Conservation (phyloP, 2,888 invertebrate species). For the Linnaemya vulpina region DNA sequence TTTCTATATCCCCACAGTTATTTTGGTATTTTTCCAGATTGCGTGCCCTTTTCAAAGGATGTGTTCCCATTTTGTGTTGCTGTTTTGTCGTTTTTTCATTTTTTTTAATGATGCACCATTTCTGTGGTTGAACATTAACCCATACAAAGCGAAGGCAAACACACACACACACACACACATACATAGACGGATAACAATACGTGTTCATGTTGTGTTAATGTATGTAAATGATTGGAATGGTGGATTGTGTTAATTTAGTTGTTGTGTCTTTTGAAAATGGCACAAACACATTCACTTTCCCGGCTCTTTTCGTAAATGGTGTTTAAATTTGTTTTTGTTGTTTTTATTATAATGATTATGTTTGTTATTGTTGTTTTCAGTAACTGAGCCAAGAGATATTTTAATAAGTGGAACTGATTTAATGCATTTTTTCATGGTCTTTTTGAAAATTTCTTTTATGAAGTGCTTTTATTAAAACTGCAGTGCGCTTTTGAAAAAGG, state of each 20-base stretch:
- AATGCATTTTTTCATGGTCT: not conserved
- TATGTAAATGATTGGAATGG: constrained; percentile 37
- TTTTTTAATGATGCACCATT: constrained; percentile 65
- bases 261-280: constrained; percentile 46
- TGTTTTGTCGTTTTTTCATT: constrained; percentile 32
- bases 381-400: constrained; percentile 47
- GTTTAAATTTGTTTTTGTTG: constrained; percentile 10
- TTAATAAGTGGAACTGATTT: constrained; percentile 60
- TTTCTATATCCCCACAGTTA: not conserved
- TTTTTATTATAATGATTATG: not conserved
- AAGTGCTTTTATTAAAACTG: not conserved
- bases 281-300: constrained; percentile 25
- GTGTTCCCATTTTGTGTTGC: constrained; percentile 9
- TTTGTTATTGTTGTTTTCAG: constrained; percentile 1
- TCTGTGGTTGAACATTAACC: constrained; percentile 56
- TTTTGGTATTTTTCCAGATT: constrained; percentile 8
- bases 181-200: not conserved
- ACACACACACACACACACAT: not conserved
- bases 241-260: constrained; percentile 67
- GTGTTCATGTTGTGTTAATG: not conserved
- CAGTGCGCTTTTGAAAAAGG: not conserved
- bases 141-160: constrained; percentile 5
- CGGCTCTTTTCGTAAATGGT: constrained; percentile 34
- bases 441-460: not conserved
- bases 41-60: constrained; percentile 16